A percentile compares a stretch with the other conserved stretches of the same genome.
phyloP scores from a whole-genome alignment of 1,140 invertebrate species.

The Zophobas morio region DNA sequence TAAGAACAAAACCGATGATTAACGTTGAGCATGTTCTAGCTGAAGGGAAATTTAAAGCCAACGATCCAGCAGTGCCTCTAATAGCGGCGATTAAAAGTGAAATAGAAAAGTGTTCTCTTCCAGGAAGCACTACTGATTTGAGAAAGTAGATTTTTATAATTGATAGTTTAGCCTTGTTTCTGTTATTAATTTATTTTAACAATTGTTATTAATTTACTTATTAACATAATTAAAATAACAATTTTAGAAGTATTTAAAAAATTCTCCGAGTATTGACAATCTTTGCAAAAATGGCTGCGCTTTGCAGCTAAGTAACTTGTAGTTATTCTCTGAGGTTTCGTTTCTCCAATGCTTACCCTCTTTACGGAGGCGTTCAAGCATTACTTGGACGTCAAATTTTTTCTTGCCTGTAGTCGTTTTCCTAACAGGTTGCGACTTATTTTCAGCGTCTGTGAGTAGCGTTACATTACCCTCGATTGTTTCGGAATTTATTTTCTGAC shows the following conservation, averaged over 20 bases:
- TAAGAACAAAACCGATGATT: conserved; percentile 65
- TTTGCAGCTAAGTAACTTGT: conserved; percentile 74
- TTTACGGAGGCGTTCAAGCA: conserved; percentile 71
- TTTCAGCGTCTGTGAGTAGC: conserved; percentile 54
- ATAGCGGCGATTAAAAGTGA: conserved; percentile 77
- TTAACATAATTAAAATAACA: conserved; percentile 12
- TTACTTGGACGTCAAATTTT: conserved; percentile 70
- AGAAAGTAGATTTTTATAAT: conserved; percentile 46
- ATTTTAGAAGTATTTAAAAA: conserved; percentile 66
- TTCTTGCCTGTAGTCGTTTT: conserved; percentile 20
- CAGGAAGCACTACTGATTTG: conserved; percentile 62
- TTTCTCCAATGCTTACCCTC: conserved; percentile 69
- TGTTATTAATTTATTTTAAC: conserved; percentile 29
- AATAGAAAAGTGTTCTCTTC: conserved; percentile 70
- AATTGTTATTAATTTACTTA: conserved; percentile 14
- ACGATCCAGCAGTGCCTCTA: conserved; percentile 76
- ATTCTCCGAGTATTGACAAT: conserved; percentile 78
- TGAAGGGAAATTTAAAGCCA: conserved; percentile 69
- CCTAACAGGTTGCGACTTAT: conserved; percentile 20
- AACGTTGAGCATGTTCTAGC: conserved; percentile 69
- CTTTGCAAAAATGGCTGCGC: conserved; percentile 78
- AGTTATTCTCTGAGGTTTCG: conserved; percentile 68
- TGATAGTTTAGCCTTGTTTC: conserved; percentile 6
- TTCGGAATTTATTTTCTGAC: conserved; percentile 58
- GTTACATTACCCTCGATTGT: conserved; percentile 53